phyloP scores from a whole-genome alignment of 1,140 invertebrate species.

The Triops cancriformis region DNA sequence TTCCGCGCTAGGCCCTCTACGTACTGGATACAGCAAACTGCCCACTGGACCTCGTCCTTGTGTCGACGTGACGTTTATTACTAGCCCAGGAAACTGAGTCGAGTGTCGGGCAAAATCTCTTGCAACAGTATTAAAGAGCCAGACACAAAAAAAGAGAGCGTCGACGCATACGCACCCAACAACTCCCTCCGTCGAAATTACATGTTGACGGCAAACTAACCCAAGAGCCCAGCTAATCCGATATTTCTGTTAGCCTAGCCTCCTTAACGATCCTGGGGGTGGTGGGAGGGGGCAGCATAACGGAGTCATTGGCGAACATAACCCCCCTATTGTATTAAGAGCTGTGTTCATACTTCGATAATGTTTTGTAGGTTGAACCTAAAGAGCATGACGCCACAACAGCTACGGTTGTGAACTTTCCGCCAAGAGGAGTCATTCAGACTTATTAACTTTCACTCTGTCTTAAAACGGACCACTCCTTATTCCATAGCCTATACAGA shows the following conservation, averaged over 20 bases:
- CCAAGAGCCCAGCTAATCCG: background rate
- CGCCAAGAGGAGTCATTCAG: background rate
- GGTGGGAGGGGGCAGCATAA: background rate
- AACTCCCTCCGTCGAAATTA: background rate
- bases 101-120: conserved; percentile 2
- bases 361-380: background rate
- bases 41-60: background rate
- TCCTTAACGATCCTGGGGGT: background rate
- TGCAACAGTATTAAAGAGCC: background rate
- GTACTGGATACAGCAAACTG: background rate
- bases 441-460: background rate
- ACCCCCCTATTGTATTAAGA: background rate
- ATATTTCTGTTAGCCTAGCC: background rate
- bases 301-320: background rate
- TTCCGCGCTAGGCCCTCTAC: background rate
- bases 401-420: background rate
- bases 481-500: background rate
- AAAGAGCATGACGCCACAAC: background rate
- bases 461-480: background rate
- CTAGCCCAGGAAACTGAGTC: background rate
- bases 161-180: too few species aligned
- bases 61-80: background rate
- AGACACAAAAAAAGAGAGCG: background rate
- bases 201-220: background rate
- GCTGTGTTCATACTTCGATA: background rate